phyloP scores from a whole-genome alignment of 2,797 vertebrate species.

The Knipowitschia caucasica region DNA sequence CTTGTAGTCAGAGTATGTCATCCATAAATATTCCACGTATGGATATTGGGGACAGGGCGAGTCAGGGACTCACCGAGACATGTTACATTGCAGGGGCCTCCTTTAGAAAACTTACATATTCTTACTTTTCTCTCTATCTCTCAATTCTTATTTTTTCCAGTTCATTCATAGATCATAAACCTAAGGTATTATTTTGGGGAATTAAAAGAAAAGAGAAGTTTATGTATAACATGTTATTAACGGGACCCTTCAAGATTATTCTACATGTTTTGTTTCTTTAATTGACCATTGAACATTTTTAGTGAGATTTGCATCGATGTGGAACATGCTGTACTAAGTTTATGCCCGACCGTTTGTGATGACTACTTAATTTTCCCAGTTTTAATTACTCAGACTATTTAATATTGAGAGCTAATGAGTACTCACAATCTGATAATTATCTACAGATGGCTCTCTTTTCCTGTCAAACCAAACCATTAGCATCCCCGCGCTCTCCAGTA shows the following conservation, averaged over 20 bases:
- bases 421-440: slow-evolving; percentile 28
- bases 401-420: slow-evolving; percentile 47
- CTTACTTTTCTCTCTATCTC: too few relatives aligned
- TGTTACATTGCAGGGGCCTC: too few relatives aligned
- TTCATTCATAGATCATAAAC: too few relatives aligned
- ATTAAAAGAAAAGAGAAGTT: background rate
- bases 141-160: too few relatives aligned
- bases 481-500: slow-evolving; percentile 8
- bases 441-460: slow-evolving; percentile 31
- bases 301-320: background rate
- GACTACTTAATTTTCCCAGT: slow-evolving; percentile 6
- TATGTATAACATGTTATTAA: background rate
- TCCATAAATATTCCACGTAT: too few relatives aligned
- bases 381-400: slow-evolving; percentile 28
- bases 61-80: too few relatives aligned
- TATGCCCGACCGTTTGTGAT: slow-evolving; percentile 6
- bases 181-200: too few relatives aligned
- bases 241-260: too few relatives aligned
- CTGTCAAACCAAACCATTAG: slow-evolving; percentile 28
- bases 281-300: background rate
- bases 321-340: background rate
- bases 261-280: background rate
- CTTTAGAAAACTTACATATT: too few relatives aligned
- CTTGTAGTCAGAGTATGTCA: too few relatives aligned
- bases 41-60: too few relatives aligned